Evolutionary conservation across 2,113 vertebrate genomes (phyloP).

Genomic region (Sylvia atricapilla): DNA sequence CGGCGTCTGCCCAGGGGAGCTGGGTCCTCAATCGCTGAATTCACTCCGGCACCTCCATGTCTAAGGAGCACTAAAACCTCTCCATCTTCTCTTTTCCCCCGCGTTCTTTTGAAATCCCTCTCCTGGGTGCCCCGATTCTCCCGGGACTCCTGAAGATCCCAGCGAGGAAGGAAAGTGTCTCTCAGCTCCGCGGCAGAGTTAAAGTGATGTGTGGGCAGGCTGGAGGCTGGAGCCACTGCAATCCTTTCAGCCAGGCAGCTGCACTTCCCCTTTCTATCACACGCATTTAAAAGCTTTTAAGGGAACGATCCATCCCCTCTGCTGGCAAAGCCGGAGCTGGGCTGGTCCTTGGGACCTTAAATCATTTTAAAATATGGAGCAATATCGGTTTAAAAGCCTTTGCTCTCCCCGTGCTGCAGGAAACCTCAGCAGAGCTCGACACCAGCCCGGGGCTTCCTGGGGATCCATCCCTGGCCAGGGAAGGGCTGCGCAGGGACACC

Average conservation of each 20-base stretch:
- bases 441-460: neutral
- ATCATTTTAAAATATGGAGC: slow-evolving; percentile 51
- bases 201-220: slow-evolving; percentile 19
- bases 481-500: neutral
- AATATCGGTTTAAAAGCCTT: slow-evolving; percentile 58
- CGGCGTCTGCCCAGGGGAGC: neutral
- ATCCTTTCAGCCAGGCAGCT: slow-evolving; percentile 33
- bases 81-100: neutral
- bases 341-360: slow-evolving; percentile 49
- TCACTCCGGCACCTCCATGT: neutral
- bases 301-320: slow-evolving; percentile 34
- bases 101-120: neutral
- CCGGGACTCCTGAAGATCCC: neutral
- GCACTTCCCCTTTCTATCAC: slow-evolving; percentile 52
- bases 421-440: slow-evolving; percentile 26
- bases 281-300: slow-evolving; percentile 69
- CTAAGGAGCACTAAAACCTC: neutral
- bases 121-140: neutral
- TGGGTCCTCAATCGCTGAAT: neutral
- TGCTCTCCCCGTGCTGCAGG: neutral
- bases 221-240: slow-evolving; percentile 6
- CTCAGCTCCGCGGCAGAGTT: neutral
- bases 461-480: neutral
- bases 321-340: slow-evolving; percentile 8
- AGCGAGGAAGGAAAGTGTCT: neutral